Conservation (phyloP, 2,797 vertebrate species). For the Rhodeus uyekii region DNA sequence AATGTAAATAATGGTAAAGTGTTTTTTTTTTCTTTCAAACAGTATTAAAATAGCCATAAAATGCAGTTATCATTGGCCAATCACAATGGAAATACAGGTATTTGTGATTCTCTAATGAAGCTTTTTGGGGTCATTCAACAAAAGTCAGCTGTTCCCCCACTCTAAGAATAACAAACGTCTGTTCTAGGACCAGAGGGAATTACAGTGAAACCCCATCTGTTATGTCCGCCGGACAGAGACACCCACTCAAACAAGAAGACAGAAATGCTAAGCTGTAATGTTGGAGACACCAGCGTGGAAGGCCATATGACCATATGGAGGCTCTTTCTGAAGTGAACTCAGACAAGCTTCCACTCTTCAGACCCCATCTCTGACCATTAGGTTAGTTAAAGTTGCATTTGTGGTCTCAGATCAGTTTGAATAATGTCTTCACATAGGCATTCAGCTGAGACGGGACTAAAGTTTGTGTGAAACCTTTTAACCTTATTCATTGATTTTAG, state of each 20-base stretch:
- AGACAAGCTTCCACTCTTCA: background rate
- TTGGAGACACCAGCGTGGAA: background rate
- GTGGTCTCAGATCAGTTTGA: constrained; percentile 27
- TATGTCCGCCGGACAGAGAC: constrained; percentile 18
- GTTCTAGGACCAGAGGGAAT: constrained; percentile 59
- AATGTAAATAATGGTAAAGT: background rate
- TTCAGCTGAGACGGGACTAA: background rate
- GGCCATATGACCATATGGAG: background rate
- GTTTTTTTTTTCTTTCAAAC: background rate
- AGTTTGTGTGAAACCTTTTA: constrained; percentile 10
- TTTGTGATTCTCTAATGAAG: background rate
- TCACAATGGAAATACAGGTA: constrained; percentile 25
- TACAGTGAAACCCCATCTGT: constrained; percentile 45
- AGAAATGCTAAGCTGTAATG: constrained; percentile 41
- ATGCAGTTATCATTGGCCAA: background rate
- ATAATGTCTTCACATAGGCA: background rate
- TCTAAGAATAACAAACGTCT: constrained; percentile 60
- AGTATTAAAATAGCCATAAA: background rate
- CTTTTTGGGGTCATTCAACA: constrained; percentile 18
- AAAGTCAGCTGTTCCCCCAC: constrained; percentile 41
- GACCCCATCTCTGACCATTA: constrained; percentile 3
- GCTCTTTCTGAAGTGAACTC: constrained; percentile 9
- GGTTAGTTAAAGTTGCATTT: background rate
- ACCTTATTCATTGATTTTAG: background rate
- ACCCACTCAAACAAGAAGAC: constrained; percentile 36